Percentiles rank a stretch among this genome's conserved stretches.
These are phyloP conservation scores for Gobius niger DNA, from an alignment of 2,113 vertebrate species.

Conservation along the genomic window DNA sequence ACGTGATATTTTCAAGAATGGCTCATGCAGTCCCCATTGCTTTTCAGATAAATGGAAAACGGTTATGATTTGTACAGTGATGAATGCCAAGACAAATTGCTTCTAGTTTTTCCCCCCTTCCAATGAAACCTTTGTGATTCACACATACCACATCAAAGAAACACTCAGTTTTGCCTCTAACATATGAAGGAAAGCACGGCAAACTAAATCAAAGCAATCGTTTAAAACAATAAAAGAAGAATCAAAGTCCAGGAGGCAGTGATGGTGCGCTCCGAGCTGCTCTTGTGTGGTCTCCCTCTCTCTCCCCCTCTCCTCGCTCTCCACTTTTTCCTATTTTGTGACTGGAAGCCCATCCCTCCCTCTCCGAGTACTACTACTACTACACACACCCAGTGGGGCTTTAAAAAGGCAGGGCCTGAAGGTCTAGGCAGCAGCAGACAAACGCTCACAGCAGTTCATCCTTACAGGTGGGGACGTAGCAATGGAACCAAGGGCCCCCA, in stretches of 20 bases:
- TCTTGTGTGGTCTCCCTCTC: slow-evolving; percentile 69
- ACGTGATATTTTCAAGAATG: slow-evolving; percentile 49
- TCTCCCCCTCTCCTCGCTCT: slow-evolving; percentile 32
- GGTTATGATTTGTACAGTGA: slow-evolving; percentile 48
- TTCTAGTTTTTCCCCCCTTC: slow-evolving; percentile 32
- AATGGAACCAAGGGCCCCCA: slow-evolving; percentile 32
- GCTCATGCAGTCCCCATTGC: slow-evolving; percentile 21
- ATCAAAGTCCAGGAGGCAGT: slow-evolving; percentile 36
- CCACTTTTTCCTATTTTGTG: slow-evolving; percentile 52
- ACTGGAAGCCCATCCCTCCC: slow-evolving; percentile 74
- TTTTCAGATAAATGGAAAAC: slow-evolving; percentile 59
- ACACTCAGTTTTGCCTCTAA: slow-evolving; percentile 47
- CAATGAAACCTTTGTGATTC: slow-evolving; percentile 36
- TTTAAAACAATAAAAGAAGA: slow-evolving; percentile 54
- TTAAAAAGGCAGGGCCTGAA: slow-evolving; percentile 76
- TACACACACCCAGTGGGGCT: slow-evolving; percentile 70
- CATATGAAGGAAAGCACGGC: not conserved
- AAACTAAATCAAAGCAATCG: slow-evolving; percentile 31
- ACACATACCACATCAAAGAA: slow-evolving; percentile 67
- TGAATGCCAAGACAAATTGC: slow-evolving; percentile 65
- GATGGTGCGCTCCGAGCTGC: slow-evolving; percentile 26
- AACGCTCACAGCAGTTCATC: slow-evolving; percentile 36
- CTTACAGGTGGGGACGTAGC: slow-evolving; percentile 48
- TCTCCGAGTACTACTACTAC: slow-evolving; percentile 40
- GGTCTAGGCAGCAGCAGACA: slow-evolving; percentile 67